phyloP scores from a whole-genome alignment of 2,797 vertebrate species.

The Columba guinea region DNA sequence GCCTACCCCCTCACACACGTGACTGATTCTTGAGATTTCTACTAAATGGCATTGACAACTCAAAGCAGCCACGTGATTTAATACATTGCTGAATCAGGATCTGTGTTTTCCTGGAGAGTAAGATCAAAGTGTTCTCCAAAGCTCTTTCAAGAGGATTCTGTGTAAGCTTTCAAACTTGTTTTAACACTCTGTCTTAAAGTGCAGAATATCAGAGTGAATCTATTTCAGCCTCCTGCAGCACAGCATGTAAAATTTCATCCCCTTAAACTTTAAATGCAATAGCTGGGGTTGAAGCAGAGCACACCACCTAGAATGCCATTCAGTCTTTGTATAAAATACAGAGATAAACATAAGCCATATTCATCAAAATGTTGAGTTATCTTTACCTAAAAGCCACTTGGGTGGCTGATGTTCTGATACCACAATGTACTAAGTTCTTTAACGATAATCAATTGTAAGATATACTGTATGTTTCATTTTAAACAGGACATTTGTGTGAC shows the following conservation, averaged over 20 bases:
- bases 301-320: background rate
- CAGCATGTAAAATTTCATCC: background rate
- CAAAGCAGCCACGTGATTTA: background rate
- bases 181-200: background rate
- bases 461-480: background rate
- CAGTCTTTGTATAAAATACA: background rate
- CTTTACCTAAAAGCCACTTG: background rate
- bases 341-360: background rate
- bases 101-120: background rate
- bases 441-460: background rate
- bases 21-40: background rate
- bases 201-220: background rate
- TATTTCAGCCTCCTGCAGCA: background rate
- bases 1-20: background rate
- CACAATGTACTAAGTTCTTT: background rate
- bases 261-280: background rate
- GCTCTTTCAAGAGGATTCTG: background rate
- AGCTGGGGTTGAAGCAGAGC: background rate
- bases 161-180: background rate
- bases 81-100: background rate
- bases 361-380: background rate
- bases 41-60: background rate
- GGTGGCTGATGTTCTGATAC: background rate
- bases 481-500: background rate
- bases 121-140: background rate